Conservation (phyloP, 92 coral and sea anemone genomes). For the Heliopora coerulea region DNA sequence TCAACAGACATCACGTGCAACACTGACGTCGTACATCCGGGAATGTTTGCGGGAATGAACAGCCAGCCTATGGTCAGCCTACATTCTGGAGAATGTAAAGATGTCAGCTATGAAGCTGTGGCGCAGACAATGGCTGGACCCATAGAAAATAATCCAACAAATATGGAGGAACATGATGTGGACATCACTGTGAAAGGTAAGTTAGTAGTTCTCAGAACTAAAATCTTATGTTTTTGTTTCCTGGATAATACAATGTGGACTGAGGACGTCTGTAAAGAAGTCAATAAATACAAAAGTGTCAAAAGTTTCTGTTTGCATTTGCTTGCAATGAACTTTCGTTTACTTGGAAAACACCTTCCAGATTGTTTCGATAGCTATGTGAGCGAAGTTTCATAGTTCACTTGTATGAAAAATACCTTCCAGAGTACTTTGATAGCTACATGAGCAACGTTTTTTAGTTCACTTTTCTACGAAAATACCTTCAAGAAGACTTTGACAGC, state of each 20-base stretch:
- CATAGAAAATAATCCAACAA: constrained; percentile 13
- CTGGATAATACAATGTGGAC: background rate
- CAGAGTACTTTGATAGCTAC: no score
- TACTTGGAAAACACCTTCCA: no score
- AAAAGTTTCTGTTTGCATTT: no score
- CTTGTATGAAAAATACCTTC: no score
- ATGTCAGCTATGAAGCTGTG: constrained; percentile 15
- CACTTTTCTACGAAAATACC: no score
- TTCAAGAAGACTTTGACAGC: no score
- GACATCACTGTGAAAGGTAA: constrained; percentile 28
- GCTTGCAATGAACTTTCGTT: no score
- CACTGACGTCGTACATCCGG: constrained; percentile 18
- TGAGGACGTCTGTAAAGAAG: no score
- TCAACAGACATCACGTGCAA: background rate
- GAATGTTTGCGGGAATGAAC: constrained; percentile 30
- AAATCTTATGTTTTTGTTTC: background rate
- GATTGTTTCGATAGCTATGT: no score
- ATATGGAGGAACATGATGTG: constrained; percentile 16
- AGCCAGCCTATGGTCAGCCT: constrained; percentile 20
- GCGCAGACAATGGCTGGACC: background rate
- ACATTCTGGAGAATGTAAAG: constrained; percentile 17
- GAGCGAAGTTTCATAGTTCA: no score
- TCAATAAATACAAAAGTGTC: no score
- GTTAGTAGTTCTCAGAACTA: background rate
- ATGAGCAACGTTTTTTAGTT: no score